Evolutionary conservation across 23 tunicate species (phyloP).

Genomic region (Oikopleura albicans): DNA sequence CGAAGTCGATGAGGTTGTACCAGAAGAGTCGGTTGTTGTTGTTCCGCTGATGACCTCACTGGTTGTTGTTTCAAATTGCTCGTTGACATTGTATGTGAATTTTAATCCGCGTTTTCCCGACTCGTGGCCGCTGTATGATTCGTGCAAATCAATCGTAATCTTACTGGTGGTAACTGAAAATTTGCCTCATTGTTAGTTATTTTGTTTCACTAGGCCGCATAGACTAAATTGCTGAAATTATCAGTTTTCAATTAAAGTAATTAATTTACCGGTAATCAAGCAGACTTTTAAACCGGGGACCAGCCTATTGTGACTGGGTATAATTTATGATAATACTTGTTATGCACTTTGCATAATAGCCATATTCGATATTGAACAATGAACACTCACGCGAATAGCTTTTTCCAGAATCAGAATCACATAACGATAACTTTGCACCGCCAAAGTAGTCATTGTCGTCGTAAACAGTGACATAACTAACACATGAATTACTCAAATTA

Average conservation of each 20-base stretch:
- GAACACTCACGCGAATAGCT: no score
- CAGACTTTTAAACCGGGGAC: no score
- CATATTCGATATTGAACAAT: no score
- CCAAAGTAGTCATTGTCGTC: slow-evolving; percentile 30
- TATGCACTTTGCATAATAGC: no score
- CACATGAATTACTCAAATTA: slow-evolving; percentile 45
- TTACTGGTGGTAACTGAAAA: not conserved
- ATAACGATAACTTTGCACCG: not conserved
- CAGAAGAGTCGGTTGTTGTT: not conserved
- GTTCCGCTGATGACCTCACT: no score
- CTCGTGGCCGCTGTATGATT: not conserved
- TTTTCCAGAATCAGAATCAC: not conserved
- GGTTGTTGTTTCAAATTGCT: not conserved
- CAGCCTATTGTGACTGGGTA: not conserved
- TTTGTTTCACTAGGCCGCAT: no score
- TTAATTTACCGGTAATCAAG: no score
- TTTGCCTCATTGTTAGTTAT: no score
- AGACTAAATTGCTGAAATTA: no score
- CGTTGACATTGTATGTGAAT: not conserved
- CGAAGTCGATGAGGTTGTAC: not conserved
- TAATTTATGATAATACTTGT: no score
- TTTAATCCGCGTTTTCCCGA: not conserved
- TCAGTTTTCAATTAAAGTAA: no score
- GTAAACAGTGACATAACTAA: slow-evolving; percentile 40
- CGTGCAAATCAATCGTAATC: not conserved